These are phyloP conservation scores for Damaliscus lunatus DNA, from an alignment of 2,113 vertebrate species.

Conservation along the genomic window DNA sequence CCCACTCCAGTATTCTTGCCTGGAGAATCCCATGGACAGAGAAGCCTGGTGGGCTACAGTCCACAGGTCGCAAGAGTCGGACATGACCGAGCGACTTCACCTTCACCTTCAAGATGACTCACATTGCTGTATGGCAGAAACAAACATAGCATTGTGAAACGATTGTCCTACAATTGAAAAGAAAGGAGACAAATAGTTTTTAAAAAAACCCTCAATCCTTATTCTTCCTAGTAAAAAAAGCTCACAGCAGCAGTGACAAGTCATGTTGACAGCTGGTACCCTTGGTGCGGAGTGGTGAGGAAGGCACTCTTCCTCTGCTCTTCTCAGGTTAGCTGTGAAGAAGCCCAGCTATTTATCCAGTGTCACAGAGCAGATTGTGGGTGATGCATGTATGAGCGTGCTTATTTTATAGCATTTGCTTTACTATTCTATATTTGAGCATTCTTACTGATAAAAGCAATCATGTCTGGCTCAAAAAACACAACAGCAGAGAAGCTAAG, in stretches of 20 bases:
- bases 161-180: not conserved
- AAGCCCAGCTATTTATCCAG: not conserved
- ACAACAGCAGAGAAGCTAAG: not conserved
- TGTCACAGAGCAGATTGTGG: not conserved
- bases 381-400: not conserved
- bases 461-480: not conserved
- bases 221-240: not conserved
- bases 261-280: rapidly evolving
- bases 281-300: not conserved
- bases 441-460: not conserved
- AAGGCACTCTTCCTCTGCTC: not conserved
- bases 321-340: not conserved
- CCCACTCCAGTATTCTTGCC: too few species aligned
- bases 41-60: too few species aligned
- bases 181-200: not conserved
- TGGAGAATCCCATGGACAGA: too few species aligned
- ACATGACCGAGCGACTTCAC: too few species aligned
- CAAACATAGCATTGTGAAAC: not conserved
- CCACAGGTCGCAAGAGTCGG: too few species aligned
- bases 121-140: not conserved
- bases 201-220: not conserved
- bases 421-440: not conserved
- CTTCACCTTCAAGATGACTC: not conserved
- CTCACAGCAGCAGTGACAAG: not conserved
- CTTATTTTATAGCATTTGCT: not conserved